A percentile compares a stretch with the other conserved stretches of the same genome.
Conservation (phyloP, 2,113 vertebrate genomes). For the Cynocephalus volans region DNA sequence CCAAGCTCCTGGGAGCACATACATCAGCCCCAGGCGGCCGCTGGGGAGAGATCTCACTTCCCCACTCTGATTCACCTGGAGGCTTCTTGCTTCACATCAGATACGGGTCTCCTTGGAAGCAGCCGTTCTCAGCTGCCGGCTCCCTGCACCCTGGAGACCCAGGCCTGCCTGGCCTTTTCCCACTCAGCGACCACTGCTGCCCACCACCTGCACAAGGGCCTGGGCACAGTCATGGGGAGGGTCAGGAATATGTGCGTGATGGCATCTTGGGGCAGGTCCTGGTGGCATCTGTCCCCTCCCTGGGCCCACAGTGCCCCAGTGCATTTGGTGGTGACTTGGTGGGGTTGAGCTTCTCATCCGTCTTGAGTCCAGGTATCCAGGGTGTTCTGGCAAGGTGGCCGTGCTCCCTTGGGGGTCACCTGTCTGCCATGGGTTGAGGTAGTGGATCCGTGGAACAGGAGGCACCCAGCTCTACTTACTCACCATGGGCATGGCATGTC, state of each 20-base stretch:
- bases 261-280: neutral
- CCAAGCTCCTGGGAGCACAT: neutral
- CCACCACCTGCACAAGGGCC: neutral
- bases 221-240: neutral
- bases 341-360: neutral
- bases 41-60: neutral
- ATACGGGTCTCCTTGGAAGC: neutral
- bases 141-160: neutral
- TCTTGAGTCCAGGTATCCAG: neutral
- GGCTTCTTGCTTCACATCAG: neutral
- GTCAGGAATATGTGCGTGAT: neutral
- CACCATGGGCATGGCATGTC: neutral
- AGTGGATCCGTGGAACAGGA: neutral
- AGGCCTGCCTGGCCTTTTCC: neutral
- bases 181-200: neutral
- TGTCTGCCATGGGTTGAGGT: rapidly evolving
- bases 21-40: neutral
- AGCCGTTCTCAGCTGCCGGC: neutral
- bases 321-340: neutral
- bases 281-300: neutral
- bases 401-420: neutral
- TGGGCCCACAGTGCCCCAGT: rapidly evolving
- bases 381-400: neutral
- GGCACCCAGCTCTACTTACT: neutral
- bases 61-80: neutral